phyloP scores from a whole-genome alignment of 1,140 invertebrate species.

The Cyclargus thomasi region DNA sequence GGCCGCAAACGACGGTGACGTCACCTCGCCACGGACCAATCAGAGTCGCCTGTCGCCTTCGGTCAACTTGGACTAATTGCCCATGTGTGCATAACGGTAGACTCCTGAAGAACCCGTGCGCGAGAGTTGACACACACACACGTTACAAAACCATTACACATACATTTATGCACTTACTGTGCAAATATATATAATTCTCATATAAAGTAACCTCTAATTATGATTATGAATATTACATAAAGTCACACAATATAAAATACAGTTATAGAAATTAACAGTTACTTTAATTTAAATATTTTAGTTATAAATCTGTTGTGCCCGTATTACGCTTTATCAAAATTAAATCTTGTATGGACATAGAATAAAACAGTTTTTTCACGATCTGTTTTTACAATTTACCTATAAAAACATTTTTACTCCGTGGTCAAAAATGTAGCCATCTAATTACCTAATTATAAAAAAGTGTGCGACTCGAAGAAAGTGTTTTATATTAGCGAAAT shows the following conservation, averaged over 20 bases:
- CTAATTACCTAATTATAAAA: neutral
- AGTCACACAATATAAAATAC: neutral
- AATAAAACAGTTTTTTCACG: neutral
- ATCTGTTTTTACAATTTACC: neutral
- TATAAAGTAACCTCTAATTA: neutral
- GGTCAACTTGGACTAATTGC: constrained; percentile 74
- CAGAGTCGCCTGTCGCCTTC: constrained; percentile 56
- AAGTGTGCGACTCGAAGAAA: constrained; percentile 13
- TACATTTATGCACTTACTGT: neutral
- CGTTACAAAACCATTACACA: constrained; percentile 26
- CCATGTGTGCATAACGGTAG: constrained; percentile 70
- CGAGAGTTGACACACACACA: constrained; percentile 50
- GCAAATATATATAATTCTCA: neutral
- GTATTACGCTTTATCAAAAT: neutral
- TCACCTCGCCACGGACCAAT: constrained; percentile 61
- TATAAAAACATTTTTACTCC: neutral
- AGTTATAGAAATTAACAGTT: constrained; percentile 11
- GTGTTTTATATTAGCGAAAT: constrained; percentile 20
- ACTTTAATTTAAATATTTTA: neutral
- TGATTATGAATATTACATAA: constrained; percentile 8
- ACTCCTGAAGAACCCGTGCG: constrained; percentile 61
- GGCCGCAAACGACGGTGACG: constrained; percentile 67
- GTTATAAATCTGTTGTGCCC: neutral
- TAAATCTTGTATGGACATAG: neutral
- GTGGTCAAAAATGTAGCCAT: neutral